Conservation (phyloP, 1,140 invertebrate genomes). For the Meloidogyne chitwoodi region DNA sequence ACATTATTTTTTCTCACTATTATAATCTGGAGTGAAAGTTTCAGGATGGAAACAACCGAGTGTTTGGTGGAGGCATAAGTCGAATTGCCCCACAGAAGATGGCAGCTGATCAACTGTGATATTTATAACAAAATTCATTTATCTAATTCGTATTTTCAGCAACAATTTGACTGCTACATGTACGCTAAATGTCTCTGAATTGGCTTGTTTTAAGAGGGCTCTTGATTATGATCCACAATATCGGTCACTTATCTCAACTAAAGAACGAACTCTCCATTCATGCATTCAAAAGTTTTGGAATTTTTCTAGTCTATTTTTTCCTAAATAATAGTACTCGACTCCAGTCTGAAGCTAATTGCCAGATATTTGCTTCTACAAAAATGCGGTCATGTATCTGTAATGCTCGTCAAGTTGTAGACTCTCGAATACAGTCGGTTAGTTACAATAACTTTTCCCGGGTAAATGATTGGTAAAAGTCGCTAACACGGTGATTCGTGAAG, state of each 20-base stretch:
- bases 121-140: neutral
- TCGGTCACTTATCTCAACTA: constrained; percentile 31
- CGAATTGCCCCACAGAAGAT: constrained; percentile 24
- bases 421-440: constrained; percentile 31
- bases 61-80: constrained; percentile 49
- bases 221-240: constrained; percentile 43
- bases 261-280: constrained; percentile 29
- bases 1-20: neutral
- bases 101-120: neutral
- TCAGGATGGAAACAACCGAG: constrained; percentile 19
- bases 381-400: constrained; percentile 42
- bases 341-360: constrained; percentile 30
- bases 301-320: neutral
- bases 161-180: constrained; percentile 43
- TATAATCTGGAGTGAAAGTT: neutral
- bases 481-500: neutral
- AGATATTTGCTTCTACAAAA: constrained; percentile 7
- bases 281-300: constrained; percentile 37
- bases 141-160: constrained; percentile 25
- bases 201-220: constrained; percentile 31
- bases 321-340: constrained; percentile 30
- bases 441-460: neutral
- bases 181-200: constrained; percentile 24
- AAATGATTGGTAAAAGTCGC: neutral
- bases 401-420: constrained; percentile 43